Evolutionary conservation across 2,113 vertebrate genomes (phyloP).

Genomic region (Terrapene triunguis): DNA sequence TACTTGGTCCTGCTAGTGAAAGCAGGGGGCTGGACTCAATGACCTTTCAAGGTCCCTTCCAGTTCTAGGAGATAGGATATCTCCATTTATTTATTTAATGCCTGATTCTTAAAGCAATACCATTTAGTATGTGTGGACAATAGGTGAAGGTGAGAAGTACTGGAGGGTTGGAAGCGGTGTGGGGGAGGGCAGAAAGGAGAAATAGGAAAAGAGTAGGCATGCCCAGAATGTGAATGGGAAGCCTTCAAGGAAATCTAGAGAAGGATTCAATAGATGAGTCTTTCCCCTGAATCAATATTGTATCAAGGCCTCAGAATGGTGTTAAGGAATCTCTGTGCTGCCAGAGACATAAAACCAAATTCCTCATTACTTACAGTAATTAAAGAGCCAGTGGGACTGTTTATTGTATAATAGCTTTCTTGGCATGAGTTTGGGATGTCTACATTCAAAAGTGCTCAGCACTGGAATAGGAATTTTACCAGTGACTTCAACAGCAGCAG

Average conservation of each 20-base stretch:
- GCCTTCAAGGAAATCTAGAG: neutral
- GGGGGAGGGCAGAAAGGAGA: neutral
- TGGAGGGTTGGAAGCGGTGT: neutral
- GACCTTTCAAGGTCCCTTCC: too few relatives aligned
- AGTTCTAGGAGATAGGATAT: too few relatives aligned
- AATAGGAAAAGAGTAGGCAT: neutral
- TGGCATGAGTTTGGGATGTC: neutral
- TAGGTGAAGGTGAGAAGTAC: neutral
- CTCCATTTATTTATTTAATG: too few relatives aligned
- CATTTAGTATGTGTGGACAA: neutral
- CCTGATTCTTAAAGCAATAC: neutral
- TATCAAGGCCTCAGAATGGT: neutral
- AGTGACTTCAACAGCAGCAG: neutral
- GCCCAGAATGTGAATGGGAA: neutral
- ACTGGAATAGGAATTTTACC: neutral
- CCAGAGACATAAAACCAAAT: neutral
- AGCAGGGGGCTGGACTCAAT: too few relatives aligned
- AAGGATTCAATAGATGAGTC: neutral
- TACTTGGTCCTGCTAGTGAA: too few relatives aligned
- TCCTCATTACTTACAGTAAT: conserved; percentile 20
- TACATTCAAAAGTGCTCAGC: neutral
- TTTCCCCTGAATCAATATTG: neutral
- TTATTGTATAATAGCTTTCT: neutral
- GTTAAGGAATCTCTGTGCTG: neutral
- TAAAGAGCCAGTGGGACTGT: neutral